Percentiles rank a stretch among this genome's conserved stretches.
phyloP scores from a whole-genome alignment of 2,797 vertebrate genomes.

The Hemitrygon akajei region DNA sequence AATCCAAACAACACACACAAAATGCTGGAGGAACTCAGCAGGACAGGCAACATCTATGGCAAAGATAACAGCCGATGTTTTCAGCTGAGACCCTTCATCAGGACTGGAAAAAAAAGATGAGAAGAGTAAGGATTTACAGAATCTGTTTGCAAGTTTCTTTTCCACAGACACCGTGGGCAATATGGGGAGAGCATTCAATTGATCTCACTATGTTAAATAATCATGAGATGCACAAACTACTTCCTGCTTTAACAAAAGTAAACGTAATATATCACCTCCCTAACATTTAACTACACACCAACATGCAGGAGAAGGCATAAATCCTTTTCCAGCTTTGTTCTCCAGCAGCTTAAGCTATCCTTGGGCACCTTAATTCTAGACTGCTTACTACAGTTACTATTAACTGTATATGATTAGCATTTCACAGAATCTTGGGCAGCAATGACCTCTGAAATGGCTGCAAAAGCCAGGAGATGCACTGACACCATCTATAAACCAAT shows the following conservation, averaged over 20 bases:
- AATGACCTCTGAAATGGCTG: background rate
- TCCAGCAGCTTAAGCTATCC: background rate
- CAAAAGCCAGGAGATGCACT: background rate
- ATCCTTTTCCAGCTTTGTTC: background rate
- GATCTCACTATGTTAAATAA: background rate
- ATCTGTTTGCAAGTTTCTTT: background rate
- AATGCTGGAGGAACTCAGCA: too few relatives aligned
- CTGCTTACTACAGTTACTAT: background rate
- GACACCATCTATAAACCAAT: background rate
- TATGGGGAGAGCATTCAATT: background rate
- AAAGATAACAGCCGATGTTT: too few relatives aligned
- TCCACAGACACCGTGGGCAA: background rate
- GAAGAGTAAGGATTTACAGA: background rate
- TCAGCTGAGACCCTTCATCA: too few relatives aligned
- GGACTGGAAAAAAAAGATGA: too few relatives aligned
- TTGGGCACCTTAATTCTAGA: background rate
- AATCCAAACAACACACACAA: too few relatives aligned
- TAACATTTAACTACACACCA: background rate
- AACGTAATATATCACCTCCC: background rate
- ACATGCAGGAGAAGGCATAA: background rate
- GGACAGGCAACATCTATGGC: too few relatives aligned
- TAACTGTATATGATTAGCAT: background rate
- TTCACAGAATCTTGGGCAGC: background rate
- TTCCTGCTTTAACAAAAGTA: too few relatives aligned
- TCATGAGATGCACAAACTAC: background rate